Percentiles rank a stretch among this genome's conserved stretches.
Conservation (phyloP, 2,797 vertebrate species). For the Cryptoprocta ferox region DNA sequence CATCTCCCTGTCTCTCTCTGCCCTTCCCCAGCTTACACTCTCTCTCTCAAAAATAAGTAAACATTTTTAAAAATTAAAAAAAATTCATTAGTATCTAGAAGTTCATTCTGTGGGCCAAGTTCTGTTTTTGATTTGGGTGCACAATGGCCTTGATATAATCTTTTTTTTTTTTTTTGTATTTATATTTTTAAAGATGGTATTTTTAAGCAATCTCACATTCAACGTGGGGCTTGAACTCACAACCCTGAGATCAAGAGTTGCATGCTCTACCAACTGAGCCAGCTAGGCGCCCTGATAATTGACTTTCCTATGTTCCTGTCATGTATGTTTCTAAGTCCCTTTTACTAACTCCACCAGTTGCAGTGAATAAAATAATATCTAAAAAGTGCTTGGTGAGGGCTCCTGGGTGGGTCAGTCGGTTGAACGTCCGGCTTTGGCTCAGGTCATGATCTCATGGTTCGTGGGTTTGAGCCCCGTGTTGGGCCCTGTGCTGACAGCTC, state of each 20-base stretch:
- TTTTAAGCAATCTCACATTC: not conserved
- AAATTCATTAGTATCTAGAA: not conserved
- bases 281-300: not conserved
- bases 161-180: too few species aligned
- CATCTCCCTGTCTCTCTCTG: too few species aligned
- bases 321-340: not conserved
- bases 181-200: not conserved
- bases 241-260: not conserved
- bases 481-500: too few species aligned
- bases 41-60: too few species aligned
- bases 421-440: fast-evolving
- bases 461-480: fast-evolving
- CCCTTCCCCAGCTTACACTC: too few species aligned
- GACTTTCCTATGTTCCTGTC: not conserved
- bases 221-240: not conserved
- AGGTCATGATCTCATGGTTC: too few species aligned
- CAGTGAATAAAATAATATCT: not conserved
- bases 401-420: too few species aligned
- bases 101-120: not conserved
- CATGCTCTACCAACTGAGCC: not conserved
- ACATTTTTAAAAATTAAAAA: not conserved
- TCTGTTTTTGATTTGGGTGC: not conserved
- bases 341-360: not conserved
- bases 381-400: not conserved
- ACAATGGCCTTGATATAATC: not conserved